These are phyloP conservation scores for Pristis pectinata DNA, from an alignment of 2,797 vertebrate species.

Conservation along the genomic window DNA sequence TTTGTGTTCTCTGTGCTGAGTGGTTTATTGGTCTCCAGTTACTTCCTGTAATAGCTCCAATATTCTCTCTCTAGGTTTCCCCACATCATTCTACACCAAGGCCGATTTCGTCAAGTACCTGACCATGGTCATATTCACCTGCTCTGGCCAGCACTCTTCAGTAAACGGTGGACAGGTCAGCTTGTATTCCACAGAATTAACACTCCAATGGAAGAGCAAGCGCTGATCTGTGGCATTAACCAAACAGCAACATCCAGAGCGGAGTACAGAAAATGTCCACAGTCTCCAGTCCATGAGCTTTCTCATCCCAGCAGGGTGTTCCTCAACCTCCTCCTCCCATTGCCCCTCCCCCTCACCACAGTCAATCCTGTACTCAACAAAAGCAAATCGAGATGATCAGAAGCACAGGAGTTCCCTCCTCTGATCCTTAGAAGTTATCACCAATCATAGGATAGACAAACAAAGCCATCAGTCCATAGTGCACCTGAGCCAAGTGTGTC, in stretches of 20 bases:
- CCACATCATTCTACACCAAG: background rate
- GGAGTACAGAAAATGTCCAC: background rate
- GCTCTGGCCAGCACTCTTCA: background rate
- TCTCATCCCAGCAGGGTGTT: too few species aligned
- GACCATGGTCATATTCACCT: conserved; percentile 22
- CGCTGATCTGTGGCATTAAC: background rate
- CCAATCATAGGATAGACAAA: background rate
- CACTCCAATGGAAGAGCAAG: background rate
- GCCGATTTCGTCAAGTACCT: conserved; percentile 8
- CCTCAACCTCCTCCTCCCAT: too few species aligned
- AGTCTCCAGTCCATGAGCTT: too few species aligned
- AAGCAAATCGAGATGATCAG: too few species aligned
- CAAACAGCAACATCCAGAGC: background rate
- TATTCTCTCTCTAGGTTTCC: background rate
- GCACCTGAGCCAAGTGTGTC: background rate
- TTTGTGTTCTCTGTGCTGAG: background rate
- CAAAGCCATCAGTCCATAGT: background rate
- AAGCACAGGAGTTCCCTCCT: too few species aligned
- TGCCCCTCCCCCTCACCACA: too few species aligned
- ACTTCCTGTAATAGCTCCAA: background rate
- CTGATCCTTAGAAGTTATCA: background rate
- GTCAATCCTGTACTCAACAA: too few species aligned
- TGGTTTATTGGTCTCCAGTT: background rate
- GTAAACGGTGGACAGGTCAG: background rate
- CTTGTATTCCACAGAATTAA: background rate